These are phyloP conservation scores for Gavialis gangeticus DNA, from an alignment of 2,113 vertebrate genomes.

Conservation along the genomic window DNA sequence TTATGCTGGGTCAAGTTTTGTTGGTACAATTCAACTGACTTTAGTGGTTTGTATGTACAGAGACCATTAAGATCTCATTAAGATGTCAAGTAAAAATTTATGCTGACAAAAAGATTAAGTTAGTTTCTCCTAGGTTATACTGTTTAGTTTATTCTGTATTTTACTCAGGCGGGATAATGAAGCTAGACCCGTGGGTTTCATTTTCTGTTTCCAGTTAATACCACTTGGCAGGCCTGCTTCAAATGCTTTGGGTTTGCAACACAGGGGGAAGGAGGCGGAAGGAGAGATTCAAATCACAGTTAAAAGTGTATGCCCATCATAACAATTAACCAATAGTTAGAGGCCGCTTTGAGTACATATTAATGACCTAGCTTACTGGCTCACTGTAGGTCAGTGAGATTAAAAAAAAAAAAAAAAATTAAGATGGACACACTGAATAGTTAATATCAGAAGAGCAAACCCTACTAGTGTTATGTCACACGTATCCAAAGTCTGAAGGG, in stretches of 20 bases:
- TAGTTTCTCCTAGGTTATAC: not conserved
- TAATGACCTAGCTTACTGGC: not conserved
- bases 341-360: not conserved
- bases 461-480: not conserved
- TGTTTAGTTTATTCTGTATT: not conserved
- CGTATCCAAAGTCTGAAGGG: conserved; percentile 72
- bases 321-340: not conserved
- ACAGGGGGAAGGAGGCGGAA: not conserved
- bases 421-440: not conserved
- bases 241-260: no score
- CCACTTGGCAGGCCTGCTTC: no score
- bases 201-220: not conserved
- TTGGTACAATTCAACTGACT: not conserved
- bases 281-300: not conserved
- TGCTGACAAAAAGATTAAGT: not conserved
- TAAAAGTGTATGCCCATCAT: not conserved
- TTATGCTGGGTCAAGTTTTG: not conserved
- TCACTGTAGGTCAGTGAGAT: not conserved
- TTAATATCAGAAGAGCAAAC: conserved; percentile 38
- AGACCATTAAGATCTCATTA: not conserved
- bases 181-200: not conserved
- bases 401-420: not conserved
- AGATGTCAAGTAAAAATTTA: not conserved
- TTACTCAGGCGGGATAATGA: not conserved
- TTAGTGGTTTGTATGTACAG: not conserved